Evolutionary conservation across 2,113 vertebrate species (phyloP).

Genomic region (Halcyon senegalensis): DNA sequence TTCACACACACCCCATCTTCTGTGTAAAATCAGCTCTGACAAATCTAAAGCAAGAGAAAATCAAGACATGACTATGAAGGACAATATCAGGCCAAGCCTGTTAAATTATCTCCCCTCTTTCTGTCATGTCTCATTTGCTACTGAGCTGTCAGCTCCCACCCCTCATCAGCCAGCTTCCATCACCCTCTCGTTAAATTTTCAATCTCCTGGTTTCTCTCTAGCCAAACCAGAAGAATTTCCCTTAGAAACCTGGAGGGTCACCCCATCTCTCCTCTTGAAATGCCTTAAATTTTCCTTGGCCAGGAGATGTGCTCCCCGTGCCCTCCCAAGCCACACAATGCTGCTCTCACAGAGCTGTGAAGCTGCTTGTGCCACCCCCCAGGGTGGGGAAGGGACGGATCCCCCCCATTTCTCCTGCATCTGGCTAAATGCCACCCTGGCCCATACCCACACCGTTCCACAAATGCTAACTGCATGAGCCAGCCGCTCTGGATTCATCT

Average conservation of each 20-base stretch:
- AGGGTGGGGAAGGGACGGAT: neutral
- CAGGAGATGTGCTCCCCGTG: accelerated
- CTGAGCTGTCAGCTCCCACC: constrained; percentile 14
- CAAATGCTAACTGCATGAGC: neutral
- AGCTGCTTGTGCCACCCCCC: accelerated
- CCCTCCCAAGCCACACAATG: accelerated
- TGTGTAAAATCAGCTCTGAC: constrained; percentile 60
- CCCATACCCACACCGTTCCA: accelerated
- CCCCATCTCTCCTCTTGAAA: neutral
- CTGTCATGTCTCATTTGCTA: constrained; percentile 59
- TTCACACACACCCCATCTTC: neutral
- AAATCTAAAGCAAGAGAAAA: constrained; percentile 54
- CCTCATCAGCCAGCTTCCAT: neutral
- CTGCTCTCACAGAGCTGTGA: neutral
- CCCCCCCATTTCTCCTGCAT: neutral
- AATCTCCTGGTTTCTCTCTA: neutral
- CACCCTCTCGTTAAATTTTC: neutral
- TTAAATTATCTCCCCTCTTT: constrained; percentile 50
- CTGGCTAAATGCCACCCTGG: neutral
- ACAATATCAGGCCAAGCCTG: constrained; percentile 58
- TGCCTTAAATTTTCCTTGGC: neutral
- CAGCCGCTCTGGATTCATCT: neutral
- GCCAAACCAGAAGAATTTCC: neutral
- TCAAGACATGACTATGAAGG: constrained; percentile 56
- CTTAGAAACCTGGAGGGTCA: neutral